Evolutionary conservation across 1,140 invertebrate genomes (phyloP), one percentile per base, ranked within the genome.

Genomic region (Dendroctonus valens): DNA sequence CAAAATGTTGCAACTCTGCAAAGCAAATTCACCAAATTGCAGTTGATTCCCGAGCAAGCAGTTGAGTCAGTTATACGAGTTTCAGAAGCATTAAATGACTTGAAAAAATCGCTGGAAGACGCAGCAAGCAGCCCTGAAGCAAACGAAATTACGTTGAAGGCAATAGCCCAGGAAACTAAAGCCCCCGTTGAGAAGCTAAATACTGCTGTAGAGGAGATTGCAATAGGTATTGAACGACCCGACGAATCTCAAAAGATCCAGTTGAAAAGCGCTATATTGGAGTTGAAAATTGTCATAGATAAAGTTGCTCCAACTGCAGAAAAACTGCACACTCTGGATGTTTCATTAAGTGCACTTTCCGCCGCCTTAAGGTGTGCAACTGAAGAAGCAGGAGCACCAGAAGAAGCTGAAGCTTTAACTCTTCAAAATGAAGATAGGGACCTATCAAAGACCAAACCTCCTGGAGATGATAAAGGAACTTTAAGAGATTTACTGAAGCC

Each of bases 221-320:
- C 54, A 41, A 2, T 4, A 38, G 52, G 26, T 2, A 9, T 42
- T 41, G 41, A 46, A 7, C 59, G 63, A 46, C 51, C 63, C 12
- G 59, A 69, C 53, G 26, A 37, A 37, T n/a, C 11, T 52, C 15
- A 15, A 52, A 52, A 52, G 50, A n/a, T 1, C 50, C 9, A 12
- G 41, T 63, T 6, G 12, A 15, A 48, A 55, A 68, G 58, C 44
- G 60, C 65, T 53, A 42, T 69, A 12, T 8, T 55, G 12, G 41
- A 41, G 7, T 7, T 70, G 14, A 72, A 72, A 68, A 39, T 63
- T 50, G 48, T 41, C 54, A 52, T 72, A 6, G 55, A 64, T n/a
- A 70, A 41, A 50, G 50, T 67, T 1, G 3, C 12, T 26, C 9
- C 2, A 15, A 52, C 15, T 52, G 15, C 50, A n/a, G 9, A 8